These are phyloP conservation scores for Limanda limanda DNA, from an alignment of 2,113 vertebrate species.

Conservation along the genomic window DNA sequence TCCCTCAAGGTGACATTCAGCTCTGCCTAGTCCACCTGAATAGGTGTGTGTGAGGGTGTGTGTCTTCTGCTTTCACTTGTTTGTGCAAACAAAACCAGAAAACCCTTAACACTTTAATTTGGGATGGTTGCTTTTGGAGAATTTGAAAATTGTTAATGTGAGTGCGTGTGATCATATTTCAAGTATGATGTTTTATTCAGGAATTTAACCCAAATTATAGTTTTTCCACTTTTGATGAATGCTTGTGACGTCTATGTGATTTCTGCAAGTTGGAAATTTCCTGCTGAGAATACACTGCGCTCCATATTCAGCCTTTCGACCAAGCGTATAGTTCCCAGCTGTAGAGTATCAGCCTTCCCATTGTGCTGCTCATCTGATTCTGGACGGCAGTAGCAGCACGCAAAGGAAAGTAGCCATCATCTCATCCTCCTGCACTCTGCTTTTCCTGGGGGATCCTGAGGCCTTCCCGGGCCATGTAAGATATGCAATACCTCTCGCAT, in stretches of 20 bases:
- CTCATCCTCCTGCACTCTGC: slow-evolving; percentile 11
- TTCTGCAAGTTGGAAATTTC: no score
- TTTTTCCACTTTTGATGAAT: neutral
- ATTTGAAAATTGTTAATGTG: no score
- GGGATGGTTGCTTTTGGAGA: no score
- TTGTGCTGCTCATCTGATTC: slow-evolving; percentile 9
- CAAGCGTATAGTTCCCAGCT: no score
- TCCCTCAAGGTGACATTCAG: slow-evolving; percentile 72
- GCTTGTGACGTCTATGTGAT: no score
- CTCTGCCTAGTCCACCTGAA: slow-evolving; percentile 39
- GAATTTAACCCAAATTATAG: no score
- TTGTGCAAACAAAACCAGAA: no score
- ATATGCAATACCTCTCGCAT: slow-evolving; percentile 12
- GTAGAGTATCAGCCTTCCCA: slow-evolving; percentile 9
- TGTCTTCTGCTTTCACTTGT: neutral
- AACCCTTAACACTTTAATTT: no score
- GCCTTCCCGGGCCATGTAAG: neutral
- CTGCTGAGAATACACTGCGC: slow-evolving; percentile 3
- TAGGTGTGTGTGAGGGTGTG: slow-evolving; percentile 18
- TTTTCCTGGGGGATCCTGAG: slow-evolving; percentile 12
- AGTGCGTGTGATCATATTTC: no score
- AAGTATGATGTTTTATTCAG: no score
- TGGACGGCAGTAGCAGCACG: no score
- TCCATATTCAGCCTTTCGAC: neutral
- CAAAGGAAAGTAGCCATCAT: neutral